Base-by-base conservation (phyloP, 2,888 invertebrate genomes). In the Hylaea fasciaria region DNA sequence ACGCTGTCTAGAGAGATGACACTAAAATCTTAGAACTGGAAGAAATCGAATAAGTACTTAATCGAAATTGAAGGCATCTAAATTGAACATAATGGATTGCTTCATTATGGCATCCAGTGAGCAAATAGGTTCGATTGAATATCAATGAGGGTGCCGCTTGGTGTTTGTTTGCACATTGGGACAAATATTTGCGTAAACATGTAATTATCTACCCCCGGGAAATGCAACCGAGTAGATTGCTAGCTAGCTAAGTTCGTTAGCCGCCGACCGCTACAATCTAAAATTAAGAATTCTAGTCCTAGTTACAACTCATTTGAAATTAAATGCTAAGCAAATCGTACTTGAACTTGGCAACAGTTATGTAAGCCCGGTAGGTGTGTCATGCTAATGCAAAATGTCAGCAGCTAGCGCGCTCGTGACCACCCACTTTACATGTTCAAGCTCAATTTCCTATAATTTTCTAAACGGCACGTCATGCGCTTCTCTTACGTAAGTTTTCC, bases 311-410 rank as follows among this genome's bases (percentile, higher is more conserved):
- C 28, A 51, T 60, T 46, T 55, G 22, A 39, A 52, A 52, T 51
- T 56, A 46, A 50, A 54, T 28, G 14, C 7, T 43, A 54, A 13
- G 35, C 28, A 44, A 39, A 47, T 11, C 12, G 58, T 16, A 39
- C 54, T 57, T 64, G 63, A 62, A 62, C 57, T 64, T 64, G 57
- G 47, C 54, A 46, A 54, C 39, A 28, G 37, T 62, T 57, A 55
- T 51, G 51, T 55, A 62, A 62, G 50, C 14, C 5, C 9, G 17
- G 48, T 51, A 58, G 61, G 56, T 57, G 47, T 56, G 61, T 56
- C 56, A 37, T 37, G 43, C 29, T 28, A 39, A 61, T 48, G 16
- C 45, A 37, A 45, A 29, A 37, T 22, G 44, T 43, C 44, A 53
- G 17, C 14, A 49, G 39, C 43, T 44, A 49, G 39, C 9, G 16